Base-by-base conservation (phyloP, 1,140 invertebrate genomes). In the Thaumetopoea pityocampa region DNA sequence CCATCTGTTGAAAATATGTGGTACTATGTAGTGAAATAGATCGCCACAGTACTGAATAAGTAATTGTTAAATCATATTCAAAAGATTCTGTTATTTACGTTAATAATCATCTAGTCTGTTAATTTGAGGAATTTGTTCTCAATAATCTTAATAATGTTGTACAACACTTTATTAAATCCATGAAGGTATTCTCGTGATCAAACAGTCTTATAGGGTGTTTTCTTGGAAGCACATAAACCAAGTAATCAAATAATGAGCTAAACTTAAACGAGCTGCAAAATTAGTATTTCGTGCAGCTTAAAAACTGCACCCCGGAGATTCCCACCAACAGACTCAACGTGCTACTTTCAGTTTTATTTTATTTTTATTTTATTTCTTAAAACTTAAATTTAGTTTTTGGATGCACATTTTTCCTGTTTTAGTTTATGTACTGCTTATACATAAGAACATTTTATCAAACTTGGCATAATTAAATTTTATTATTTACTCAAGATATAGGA, bases 221-320 rank as follows among this genome's bases (percentile, higher is more conserved):
- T n/a, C 33, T 28, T 19, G 22, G 16, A 51, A 49, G 22, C 41
- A 61, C 60, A 63, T 65, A 68, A 52, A 46, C 37, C 44, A 48
- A 54, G 50, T 68, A 69, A 73, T 68, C 53, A 72, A 72, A 69
- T 78, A 78, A 78, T 74, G 61, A 77, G 66, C 52, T 63, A 63
- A 76, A 68, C 66, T 73, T 70, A 63, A 76, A 73, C 67, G 65
- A 71, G 66, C 71, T 69, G 58, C 62, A 59, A 67, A 80, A 74
- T 74, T 71, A 70, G 76, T 71, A 67, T 73, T 71, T 70, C 61
- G 56, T 67, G 36, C 59, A 63, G 67, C 67, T 78, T 68, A 76
- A 79, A 73, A 79, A 73, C 66, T 67, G 55, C 63, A 64, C 70
- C 61, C 65, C 33, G 50, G 72, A 64, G 65, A 70, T 68, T 73